phyloP scores from a whole-genome alignment of 2,113 vertebrate species.

The Albula glossodonta region DNA sequence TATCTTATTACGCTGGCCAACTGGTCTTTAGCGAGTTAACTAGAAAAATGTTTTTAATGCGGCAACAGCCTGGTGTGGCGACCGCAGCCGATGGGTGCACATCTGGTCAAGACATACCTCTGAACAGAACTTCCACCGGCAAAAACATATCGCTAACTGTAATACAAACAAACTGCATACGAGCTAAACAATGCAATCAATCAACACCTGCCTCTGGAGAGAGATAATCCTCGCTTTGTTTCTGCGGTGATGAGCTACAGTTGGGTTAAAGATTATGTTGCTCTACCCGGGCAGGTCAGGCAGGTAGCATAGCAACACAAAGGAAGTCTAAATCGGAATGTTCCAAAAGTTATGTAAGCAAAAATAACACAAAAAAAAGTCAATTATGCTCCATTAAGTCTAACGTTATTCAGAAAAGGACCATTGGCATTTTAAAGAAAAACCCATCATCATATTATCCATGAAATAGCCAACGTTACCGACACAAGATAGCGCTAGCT shows the following conservation, averaged over 20 bases:
- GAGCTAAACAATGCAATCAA: slow-evolving; percentile 9
- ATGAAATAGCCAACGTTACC: neutral
- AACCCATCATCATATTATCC: neutral
- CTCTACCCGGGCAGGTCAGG: neutral
- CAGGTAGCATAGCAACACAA: neutral
- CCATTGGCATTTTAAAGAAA: neutral
- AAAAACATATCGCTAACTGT: no score
- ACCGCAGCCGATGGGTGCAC: no score
- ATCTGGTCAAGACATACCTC: no score
- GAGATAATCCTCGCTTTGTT: slow-evolving; percentile 26
- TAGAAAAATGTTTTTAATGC: no score
- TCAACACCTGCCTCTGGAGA: neutral
- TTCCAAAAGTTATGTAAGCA: neutral
- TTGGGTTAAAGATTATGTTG: neutral
- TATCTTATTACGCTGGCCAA: neutral
- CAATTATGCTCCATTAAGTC: neutral
- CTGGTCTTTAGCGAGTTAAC: no score
- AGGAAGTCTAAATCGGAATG: neutral
- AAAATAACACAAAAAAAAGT: neutral
- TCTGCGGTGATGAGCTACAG: slow-evolving; percentile 3
- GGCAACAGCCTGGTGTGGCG: no score
- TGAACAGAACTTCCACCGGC: no score
- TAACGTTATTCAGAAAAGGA: neutral
- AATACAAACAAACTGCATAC: neutral
- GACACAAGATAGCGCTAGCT: neutral